These are phyloP conservation scores for Ostrea edulis DNA, from an alignment of 1,140 invertebrate species.

Conservation along the genomic window DNA sequence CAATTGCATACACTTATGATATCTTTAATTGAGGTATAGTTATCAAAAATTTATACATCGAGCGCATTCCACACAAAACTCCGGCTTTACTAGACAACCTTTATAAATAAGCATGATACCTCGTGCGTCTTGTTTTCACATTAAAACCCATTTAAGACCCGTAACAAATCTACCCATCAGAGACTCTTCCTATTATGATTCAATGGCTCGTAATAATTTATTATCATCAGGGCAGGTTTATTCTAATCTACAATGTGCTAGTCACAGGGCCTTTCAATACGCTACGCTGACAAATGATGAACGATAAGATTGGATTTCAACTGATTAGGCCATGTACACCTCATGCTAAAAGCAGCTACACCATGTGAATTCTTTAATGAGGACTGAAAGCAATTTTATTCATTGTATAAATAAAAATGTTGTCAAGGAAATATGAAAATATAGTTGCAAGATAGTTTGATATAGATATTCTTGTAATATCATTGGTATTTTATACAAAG, in stretches of 20 bases:
- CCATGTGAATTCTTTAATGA: neutral
- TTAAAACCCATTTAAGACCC: slow-evolving; percentile 10
- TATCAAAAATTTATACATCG: too few relatives aligned
- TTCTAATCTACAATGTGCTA: slow-evolving; percentile 1
- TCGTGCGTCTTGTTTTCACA: slow-evolving; percentile 18
- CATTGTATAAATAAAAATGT: neutral
- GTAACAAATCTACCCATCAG: neutral
- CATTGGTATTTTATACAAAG: neutral
- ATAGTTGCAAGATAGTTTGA: neutral
- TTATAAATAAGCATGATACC: neutral
- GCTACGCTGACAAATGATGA: slow-evolving; percentile 9
- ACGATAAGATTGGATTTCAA: slow-evolving; percentile 10
- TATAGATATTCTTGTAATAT: slow-evolving; percentile 10
- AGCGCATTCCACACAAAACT: neutral
- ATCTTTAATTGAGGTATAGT: too few relatives aligned
- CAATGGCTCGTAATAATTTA: slow-evolving; percentile 19
- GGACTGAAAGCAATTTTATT: slow-evolving; percentile 2
- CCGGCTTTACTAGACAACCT: neutral
- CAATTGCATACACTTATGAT: too few relatives aligned
- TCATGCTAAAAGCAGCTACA: neutral
- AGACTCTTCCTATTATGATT: slow-evolving; percentile 12
- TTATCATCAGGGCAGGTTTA: slow-evolving; percentile 25
- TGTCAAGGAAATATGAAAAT: neutral
- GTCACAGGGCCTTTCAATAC: neutral
- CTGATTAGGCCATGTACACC: neutral